A percentile compares a stretch with the other conserved stretches of the same genome.
Conservation (phyloP, 2,888 invertebrate genomes). For the Apotomis turbidana region DNA sequence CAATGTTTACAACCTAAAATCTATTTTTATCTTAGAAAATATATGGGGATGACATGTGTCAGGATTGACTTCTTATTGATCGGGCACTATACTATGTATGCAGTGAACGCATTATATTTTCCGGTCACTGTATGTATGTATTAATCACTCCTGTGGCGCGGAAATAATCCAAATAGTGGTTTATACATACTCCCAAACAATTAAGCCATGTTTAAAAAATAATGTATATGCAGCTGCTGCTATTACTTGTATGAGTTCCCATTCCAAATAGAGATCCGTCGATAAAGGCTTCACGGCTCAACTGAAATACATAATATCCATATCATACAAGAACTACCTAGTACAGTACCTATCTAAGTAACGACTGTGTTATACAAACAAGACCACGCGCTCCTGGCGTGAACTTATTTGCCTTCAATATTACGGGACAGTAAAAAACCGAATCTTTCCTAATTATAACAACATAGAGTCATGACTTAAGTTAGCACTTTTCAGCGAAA, state of each 20-base stretch:
- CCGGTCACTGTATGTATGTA: no score
- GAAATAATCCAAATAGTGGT: no score
- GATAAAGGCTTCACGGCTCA: conserved; percentile 1
- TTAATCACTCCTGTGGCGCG: no score
- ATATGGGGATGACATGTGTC: no score
- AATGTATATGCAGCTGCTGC: not conserved
- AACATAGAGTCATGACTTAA: conserved; percentile 17
- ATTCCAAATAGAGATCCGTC: not conserved
- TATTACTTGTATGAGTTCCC: no score
- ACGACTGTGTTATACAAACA: conserved; percentile 2
- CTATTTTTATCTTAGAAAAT: no score
- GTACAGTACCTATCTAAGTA: not conserved
- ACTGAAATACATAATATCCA: conserved; percentile 9
- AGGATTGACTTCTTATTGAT: no score
- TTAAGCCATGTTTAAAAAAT: no score
- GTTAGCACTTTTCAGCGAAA: conserved; percentile 20
- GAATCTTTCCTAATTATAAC: conserved; percentile 25
- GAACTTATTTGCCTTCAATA: conserved; percentile 29
- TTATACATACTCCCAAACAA: no score
- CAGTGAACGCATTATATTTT: no score
- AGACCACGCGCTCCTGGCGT: conserved; percentile 21
- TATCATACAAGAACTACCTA: not conserved
- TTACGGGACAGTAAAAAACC: conserved; percentile 19
- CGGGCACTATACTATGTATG: no score
- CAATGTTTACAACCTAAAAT: no score